Evolutionary conservation across 2,888 invertebrate genomes (phyloP), one percentile per base, ranked within the genome.

Genomic region (Polymixis lichenea): DNA sequence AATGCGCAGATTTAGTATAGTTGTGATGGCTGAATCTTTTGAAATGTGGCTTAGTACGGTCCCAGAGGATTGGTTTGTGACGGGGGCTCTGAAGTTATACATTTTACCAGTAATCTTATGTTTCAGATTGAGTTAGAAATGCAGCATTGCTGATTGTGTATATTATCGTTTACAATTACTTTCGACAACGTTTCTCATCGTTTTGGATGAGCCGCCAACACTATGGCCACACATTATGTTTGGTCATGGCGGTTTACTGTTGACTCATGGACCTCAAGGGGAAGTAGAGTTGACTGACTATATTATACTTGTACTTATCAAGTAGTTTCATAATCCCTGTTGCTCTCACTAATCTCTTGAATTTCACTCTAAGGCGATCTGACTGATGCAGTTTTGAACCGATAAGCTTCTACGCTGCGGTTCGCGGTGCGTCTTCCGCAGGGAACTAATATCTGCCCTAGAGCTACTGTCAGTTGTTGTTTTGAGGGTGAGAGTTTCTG

Each of bases 21-120:
- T 72, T 77, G 65, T 75, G 72, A 82, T 67, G 82, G 73, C 66
- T 69, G 62, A 83, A 75, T 84, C 76, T 77, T 85, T 82, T 82
- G 80, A 81, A 77, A 79, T 69, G 87, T 66, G 84, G 82, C 78
- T 87, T 65, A 69, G 28, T 75, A 51, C 6, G n/a, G 46, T 6
- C 76, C 70, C 51, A 2, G 19, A 65, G 77, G 78, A 62, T 46
- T 43, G 53, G 32, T 61, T 80, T 75, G 32, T 78, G 81, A 72
- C 71, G 56, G 51, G 81, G 56, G 51, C 66, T 81, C 60, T 64
- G 64, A 78, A 68, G 49, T 68, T 76, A 46, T 56, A 43, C 22
- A 61, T 81, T 80, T 80, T 32, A 67, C 43, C 25, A 2, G 55
- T 53, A 56, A 67, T 75, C 43, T 66, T 72, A 9, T 43, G 28